Base-by-base conservation (phyloP, 2,888 invertebrate genomes). In the Colletes collaris region DNA sequence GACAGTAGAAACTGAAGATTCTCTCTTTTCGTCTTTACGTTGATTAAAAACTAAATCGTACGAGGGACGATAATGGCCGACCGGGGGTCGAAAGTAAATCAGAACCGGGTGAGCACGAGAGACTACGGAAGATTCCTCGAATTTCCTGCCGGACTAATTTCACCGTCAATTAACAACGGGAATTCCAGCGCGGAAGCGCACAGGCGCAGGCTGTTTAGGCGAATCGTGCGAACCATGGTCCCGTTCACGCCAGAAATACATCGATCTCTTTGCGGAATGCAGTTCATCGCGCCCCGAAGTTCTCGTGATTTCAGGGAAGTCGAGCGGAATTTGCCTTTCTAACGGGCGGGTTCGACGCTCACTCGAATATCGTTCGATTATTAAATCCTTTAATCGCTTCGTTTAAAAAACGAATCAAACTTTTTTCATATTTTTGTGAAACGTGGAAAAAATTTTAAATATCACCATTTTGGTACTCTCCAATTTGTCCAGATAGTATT, bases 91-190 rank as follows among this genome's bases (percentile, higher is more conserved):
- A 27, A 35, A 4, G 27, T 52, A 6, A 19, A 53, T 16, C 27
- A 35, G 11, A 11, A 16, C 10, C 7, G 35, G 7, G 49, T 7
- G 13, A 68, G 27, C 27, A 68, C 37, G 49, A 49, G 58, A 40
- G 16, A 50, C 50, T 35, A n/a, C 67, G 6, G 37, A 59, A 40
- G 67, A 59, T 68, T 59, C 58, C 16, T 1, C 19, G 49, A 68
- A 68, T 58, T 59, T 59, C 58, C 11, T 16, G 50, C 49, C 37
- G 58, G 67, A 49, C 50, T 67, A 50, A 67, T 58, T 58, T 59
- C 67, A 58, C 37, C 58, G 16, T 50, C 58, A 68, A 68, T 68
- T 68, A 58, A 50, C 67, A 68, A n/a, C 50, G 19, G 16, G 58
- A 50, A 66, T 66, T 55, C 65, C 65, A 66, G 11, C 27, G 35